Evolutionary conservation across 2,113 vertebrate genomes (phyloP), one percentile per base, ranked within the genome.

Genomic region (Ornithorhynchus anatinus): DNA sequence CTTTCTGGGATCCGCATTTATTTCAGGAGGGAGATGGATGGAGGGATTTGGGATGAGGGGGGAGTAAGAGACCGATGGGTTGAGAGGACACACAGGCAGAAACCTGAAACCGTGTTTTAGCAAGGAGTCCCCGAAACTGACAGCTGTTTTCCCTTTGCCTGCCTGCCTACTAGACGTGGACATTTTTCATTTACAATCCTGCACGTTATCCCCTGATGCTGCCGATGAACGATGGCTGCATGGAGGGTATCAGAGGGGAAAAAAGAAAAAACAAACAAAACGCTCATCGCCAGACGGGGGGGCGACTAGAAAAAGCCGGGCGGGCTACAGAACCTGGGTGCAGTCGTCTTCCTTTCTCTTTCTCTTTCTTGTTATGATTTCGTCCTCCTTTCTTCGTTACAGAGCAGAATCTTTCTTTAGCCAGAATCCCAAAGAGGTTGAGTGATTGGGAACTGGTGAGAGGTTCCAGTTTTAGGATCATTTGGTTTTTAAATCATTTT

Each of bases 171-270:
- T 70, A 62, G 59, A 77, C 48, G 40, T 71, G 82, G 89, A 88
- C 86, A 83, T 91, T 90, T 90, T 85, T 86, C 84, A 47, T 57
- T 81, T 78, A 79, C 22, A 39, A 48, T 69, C 90, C 72, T 79
- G 88, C 88, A 89, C 82, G 79, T 89, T 91, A 82, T 80, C 80
- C 82, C 61, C 31, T 42, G 65, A n/a, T 80, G 63, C 63, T 66
- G 61, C 77, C 56, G 69, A 80, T 57, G 15, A 54, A 33, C 64
- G 43, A 23, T 61, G 57, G 63, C 54, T 69, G 3, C 51, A 75
- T 25, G 52, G 75, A 70, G 73, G 65, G 38, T 20, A 3, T 50
- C 19, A 10, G 39, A 63, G 77, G 45, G n/a, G n/a, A n/a, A n/a
- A n/a, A n/a, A n/a, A n/a, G n/a, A n/a, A n/a, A n/a, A n/a, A n/a